A percentile compares a stretch with the other conserved stretches of the same genome.
Evolutionary conservation across 2,797 vertebrate species (phyloP).

Genomic region (Meda fulgida): DNA sequence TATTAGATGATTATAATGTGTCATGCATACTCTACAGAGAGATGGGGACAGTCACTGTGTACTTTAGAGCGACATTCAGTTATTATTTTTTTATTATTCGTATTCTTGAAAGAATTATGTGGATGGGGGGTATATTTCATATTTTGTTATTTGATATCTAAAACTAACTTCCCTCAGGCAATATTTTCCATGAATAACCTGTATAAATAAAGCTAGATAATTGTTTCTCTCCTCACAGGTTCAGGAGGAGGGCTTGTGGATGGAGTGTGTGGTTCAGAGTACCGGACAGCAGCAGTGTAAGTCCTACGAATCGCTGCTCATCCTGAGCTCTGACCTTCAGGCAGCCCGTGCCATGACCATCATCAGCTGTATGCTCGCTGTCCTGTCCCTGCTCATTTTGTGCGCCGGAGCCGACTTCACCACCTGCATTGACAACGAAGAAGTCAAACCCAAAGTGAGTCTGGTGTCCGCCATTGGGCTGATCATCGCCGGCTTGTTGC

Average conservation of each 20-base stretch:
- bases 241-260: conserved; percentile 79
- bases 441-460: conserved; percentile 76
- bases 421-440: conserved; percentile 76
- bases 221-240: conserved; percentile 60
- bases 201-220: neutral
- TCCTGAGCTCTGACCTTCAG: conserved; percentile 72
- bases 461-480: conserved; percentile 71
- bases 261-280: conserved; percentile 78
- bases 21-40: too few relatives aligned
- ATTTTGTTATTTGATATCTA: neutral
- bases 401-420: conserved; percentile 79
- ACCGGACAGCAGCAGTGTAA: conserved; percentile 85
- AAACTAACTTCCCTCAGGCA: neutral
- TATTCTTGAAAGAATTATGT: neutral
- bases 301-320: conserved; percentile 77
- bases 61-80: neutral
- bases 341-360: conserved; percentile 78
- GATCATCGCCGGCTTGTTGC: conserved; percentile 74
- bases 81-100: neutral
- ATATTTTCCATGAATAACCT: conserved; percentile 33
- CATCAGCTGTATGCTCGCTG: conserved; percentile 72
- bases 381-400: conserved; percentile 72
- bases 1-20: neutral
- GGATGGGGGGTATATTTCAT: neutral
- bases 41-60: too few relatives aligned